Evolutionary conservation across 2,113 vertebrate species (phyloP).

Genomic region (Cathartes aura): DNA sequence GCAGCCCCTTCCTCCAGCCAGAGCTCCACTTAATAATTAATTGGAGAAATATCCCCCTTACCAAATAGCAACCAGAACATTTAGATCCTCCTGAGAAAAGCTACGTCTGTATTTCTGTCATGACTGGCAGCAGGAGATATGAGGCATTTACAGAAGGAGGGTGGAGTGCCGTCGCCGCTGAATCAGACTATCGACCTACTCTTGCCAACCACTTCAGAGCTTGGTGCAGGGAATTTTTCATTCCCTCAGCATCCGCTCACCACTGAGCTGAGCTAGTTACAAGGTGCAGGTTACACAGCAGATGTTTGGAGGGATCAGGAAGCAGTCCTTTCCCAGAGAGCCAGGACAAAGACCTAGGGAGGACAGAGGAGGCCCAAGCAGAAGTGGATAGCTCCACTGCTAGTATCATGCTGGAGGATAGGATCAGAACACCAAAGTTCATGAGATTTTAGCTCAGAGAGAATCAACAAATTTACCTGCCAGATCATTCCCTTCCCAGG

Average conservation of each 20-base stretch:
- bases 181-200: neutral
- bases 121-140: constrained; percentile 17
- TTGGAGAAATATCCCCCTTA: constrained; percentile 24
- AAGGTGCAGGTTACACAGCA: neutral
- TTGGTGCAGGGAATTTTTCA: neutral
- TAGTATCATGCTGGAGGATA: neutral
- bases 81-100: constrained; percentile 30
- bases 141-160: constrained; percentile 26
- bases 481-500: neutral
- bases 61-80: constrained; percentile 33
- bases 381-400: neutral
- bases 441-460: neutral
- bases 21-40: constrained; percentile 44
- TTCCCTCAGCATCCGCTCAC: neutral
- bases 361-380: neutral
- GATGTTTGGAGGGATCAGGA: neutral
- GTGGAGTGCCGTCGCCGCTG: neutral
- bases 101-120: neutral
- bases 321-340: neutral
- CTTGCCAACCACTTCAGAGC: neutral
- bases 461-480: neutral
- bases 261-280: neutral
- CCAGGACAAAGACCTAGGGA: neutral
- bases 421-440: neutral
- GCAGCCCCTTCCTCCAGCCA: constrained; percentile 40